phyloP scores from a whole-genome alignment of 2,113 vertebrate species.

The Anhinga anhinga region DNA sequence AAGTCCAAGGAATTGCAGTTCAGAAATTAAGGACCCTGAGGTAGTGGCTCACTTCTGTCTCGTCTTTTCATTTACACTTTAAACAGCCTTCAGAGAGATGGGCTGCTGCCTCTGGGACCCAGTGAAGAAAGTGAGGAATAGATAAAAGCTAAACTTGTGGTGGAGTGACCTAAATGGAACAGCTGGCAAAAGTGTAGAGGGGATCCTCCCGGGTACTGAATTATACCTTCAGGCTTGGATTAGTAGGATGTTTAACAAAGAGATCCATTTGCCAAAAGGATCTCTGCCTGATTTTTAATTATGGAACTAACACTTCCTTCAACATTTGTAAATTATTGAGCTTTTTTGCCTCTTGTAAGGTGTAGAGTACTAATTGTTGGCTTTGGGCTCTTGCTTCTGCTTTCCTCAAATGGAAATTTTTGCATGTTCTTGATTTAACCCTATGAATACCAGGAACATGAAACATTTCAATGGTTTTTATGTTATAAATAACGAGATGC shows the following conservation, averaged over 20 bases:
- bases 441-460: not conserved
- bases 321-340: constrained; percentile 45
- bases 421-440: not conserved
- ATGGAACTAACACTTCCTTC: not conserved
- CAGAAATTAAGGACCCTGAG: constrained; percentile 72
- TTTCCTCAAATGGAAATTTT: not conserved
- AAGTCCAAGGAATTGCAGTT: constrained; percentile 67
- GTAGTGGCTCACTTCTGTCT: constrained; percentile 61
- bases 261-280: constrained; percentile 67
- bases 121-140: constrained; percentile 55
- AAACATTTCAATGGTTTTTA: not conserved
- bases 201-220: constrained; percentile 50
- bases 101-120: constrained; percentile 41
- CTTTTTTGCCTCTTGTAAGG: not conserved
- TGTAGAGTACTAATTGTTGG: constrained; percentile 16
- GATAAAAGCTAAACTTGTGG: constrained; percentile 65
- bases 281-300: constrained; percentile 70
- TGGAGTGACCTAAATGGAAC: constrained; percentile 53
- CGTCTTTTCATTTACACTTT: constrained; percentile 73
- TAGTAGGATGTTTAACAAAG: constrained; percentile 71
- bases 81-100: constrained; percentile 61
- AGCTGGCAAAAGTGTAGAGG: constrained; percentile 48
- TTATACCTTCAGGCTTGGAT: constrained; percentile 63
- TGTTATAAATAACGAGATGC: not conserved
- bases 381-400: not conserved